Percentiles rank a stretch among this genome's conserved stretches.
These are phyloP conservation scores for Luffia ferchaultella DNA, from an alignment of 2,888 invertebrate genomes.

Conservation along the genomic window DNA sequence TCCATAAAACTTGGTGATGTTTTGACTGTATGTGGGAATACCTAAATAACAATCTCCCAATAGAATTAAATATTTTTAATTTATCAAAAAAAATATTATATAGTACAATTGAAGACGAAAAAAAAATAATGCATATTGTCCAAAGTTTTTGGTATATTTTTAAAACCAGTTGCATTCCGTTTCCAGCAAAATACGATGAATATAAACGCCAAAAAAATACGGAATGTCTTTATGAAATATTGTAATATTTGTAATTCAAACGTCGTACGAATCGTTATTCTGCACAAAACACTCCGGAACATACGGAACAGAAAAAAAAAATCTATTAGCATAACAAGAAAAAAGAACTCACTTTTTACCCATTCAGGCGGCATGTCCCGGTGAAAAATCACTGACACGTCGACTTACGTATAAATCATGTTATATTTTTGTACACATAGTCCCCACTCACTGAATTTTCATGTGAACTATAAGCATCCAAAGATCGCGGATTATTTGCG, in stretches of 20 bases:
- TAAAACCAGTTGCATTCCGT: too few relatives aligned
- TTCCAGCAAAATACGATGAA: too few relatives aligned
- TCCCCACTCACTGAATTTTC: slow-evolving; percentile 33
- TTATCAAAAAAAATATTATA: too few relatives aligned
- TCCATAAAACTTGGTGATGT: too few relatives aligned
- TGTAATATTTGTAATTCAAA: neutral
- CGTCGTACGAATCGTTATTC: neutral
- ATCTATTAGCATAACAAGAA: slow-evolving; percentile 29
- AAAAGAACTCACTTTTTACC: slow-evolving; percentile 37
- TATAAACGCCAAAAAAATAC: too few relatives aligned
- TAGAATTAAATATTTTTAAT: too few relatives aligned
- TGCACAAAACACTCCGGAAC: neutral
- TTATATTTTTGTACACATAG: slow-evolving; percentile 19
- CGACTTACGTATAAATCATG: slow-evolving; percentile 38
- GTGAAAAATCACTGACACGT: slow-evolving; percentile 26
- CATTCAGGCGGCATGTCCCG: slow-evolving; percentile 32
- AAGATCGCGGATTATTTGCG: neutral
- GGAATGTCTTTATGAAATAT: neutral
- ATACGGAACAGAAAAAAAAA: slow-evolving; percentile 21
- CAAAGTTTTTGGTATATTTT: too few relatives aligned
- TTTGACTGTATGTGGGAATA: too few relatives aligned
- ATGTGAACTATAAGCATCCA: slow-evolving; percentile 6
- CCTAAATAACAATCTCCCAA: too few relatives aligned
- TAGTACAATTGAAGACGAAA: too few relatives aligned
- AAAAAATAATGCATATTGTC: too few relatives aligned